phyloP scores from a whole-genome alignment of 2,113 vertebrate species.

The Crotalus viridis region DNA sequence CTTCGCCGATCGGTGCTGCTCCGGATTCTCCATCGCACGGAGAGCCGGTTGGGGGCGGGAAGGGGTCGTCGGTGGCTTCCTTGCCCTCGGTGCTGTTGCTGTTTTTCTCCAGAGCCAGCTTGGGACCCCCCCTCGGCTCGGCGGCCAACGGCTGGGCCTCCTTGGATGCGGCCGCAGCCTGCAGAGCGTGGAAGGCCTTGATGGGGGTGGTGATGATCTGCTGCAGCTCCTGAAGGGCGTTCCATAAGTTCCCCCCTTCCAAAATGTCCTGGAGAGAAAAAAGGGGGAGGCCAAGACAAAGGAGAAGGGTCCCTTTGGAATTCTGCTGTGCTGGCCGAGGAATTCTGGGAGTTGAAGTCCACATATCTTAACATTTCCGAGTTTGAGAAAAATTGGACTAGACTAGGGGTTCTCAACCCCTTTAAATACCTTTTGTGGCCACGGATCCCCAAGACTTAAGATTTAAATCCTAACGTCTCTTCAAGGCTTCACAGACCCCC shows the following conservation, averaged over 20 bases:
- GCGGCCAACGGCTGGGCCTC: slow-evolving; percentile 40
- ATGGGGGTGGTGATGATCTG: slow-evolving; percentile 92
- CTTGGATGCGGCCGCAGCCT: slow-evolving; percentile 47
- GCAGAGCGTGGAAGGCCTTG: slow-evolving; percentile 79
- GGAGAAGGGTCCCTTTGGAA: background rate
- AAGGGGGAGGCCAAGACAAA: background rate
- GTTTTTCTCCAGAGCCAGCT: slow-evolving; percentile 64
- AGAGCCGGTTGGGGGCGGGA: slow-evolving; percentile 77
- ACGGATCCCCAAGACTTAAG: no score
- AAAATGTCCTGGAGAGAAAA: slow-evolving; percentile 80
- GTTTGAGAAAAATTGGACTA: background rate
- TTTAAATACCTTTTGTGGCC: no score
- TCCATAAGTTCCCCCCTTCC: slow-evolving; percentile 91
- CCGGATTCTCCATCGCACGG: slow-evolving; percentile 83
- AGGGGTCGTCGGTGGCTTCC: slow-evolving; percentile 74
- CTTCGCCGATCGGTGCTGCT: slow-evolving; percentile 82
- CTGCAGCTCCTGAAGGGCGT: slow-evolving; percentile 89
- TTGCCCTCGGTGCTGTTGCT: slow-evolving; percentile 74
- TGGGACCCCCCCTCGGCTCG: slow-evolving; percentile 48
- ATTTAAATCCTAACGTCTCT: no score
- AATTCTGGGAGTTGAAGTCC: background rate
- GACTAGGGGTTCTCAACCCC: no score
- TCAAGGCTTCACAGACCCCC: no score
- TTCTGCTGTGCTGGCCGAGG: no score
- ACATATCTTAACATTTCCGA: background rate